Percentiles rank a stretch among this genome's conserved stretches.
These are phyloP conservation scores for Ataeniobius toweri DNA, from an alignment of 2,797 vertebrate species.

Conservation along the genomic window DNA sequence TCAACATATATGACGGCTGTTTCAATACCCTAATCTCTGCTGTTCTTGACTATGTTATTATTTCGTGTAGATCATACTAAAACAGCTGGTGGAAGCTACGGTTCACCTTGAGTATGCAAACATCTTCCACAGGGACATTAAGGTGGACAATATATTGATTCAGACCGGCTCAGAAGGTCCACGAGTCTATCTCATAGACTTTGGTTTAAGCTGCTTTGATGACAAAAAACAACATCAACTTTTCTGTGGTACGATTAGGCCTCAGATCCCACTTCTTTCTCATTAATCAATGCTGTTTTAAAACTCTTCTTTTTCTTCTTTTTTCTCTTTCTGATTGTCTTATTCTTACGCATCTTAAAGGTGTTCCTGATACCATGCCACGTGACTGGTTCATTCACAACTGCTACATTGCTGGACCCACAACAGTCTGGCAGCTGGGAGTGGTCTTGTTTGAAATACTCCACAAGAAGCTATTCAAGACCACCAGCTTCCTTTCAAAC, in stretches of 20 bases:
- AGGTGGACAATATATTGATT: neutral
- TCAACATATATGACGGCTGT: too few species aligned
- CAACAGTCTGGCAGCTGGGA: neutral
- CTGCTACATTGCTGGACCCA: neutral
- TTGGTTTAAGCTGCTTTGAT: conserved; percentile 26
- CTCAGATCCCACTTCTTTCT: too few species aligned
- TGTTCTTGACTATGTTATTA: too few species aligned
- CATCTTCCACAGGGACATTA: conserved; percentile 5
- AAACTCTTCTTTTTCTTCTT: neutral
- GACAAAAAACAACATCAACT: neutral
- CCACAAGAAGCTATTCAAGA: neutral
- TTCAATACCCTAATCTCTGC: too few species aligned
- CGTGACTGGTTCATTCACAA: neutral
- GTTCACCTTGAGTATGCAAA: neutral
- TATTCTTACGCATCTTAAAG: neutral
- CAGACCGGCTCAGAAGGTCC: neutral
- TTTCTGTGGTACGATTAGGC: conserved; percentile 4
- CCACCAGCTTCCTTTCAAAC: neutral
- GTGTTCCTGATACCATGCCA: neutral
- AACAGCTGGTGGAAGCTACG: too few species aligned
- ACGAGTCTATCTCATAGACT: conserved; percentile 13
- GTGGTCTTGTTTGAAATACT: neutral
- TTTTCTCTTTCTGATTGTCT: neutral
- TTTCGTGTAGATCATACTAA: too few species aligned
- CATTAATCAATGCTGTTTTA: neutral